Percentiles rank a stretch among this genome's conserved stretches.
Conservation (phyloP, 2,888 invertebrate species). For the Lasioglossum zephyrum region DNA sequence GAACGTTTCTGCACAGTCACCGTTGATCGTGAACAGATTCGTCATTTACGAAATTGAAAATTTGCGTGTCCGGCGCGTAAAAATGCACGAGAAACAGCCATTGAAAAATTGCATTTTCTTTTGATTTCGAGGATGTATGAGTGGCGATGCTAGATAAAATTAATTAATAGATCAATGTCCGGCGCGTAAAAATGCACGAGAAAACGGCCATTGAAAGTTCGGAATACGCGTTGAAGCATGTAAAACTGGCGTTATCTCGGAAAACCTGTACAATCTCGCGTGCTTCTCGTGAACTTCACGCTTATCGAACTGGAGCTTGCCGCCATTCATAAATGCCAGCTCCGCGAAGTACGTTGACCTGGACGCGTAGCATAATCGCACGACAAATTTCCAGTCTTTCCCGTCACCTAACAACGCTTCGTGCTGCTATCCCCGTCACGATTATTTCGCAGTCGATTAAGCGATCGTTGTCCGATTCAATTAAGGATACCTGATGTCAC, state of each 20-base stretch:
- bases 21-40: background rate
- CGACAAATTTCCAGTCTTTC: constrained; percentile 36
- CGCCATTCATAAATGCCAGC: constrained; percentile 58
- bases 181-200: background rate
- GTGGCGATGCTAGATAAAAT: background rate
- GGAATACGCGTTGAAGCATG: constrained; percentile 2
- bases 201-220: background rate
- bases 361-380: constrained; percentile 36
- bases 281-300: constrained; percentile 50
- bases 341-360: constrained; percentile 54
- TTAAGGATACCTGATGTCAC: background rate
- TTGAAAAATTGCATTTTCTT: too few species aligned
- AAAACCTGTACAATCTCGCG: constrained; percentile 41
- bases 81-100: too few species aligned
- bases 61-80: too few species aligned
- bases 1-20: background rate
- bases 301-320: constrained; percentile 54
- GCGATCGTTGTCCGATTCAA: background rate
- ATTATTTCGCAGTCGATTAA: background rate
- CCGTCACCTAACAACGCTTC: background rate
- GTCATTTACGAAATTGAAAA: too few species aligned
- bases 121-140: too few species aligned
- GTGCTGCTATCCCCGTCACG: background rate
- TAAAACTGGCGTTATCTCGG: constrained; percentile 28
- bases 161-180: background rate